These are phyloP conservation scores for Falcunculus frontatus DNA, from an alignment of 2,113 vertebrate genomes.

Conservation along the genomic window DNA sequence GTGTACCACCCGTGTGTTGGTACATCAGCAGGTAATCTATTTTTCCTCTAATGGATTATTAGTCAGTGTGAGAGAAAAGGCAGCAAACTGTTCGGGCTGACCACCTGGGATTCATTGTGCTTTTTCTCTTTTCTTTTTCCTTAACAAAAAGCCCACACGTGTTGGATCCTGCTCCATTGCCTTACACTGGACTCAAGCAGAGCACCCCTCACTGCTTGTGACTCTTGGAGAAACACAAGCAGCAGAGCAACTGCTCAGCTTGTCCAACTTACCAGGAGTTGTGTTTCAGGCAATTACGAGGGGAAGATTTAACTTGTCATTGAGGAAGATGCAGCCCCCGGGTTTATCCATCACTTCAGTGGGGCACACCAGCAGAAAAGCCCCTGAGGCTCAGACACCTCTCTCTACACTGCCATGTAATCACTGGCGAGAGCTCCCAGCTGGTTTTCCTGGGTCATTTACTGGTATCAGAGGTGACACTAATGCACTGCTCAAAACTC, in stretches of 20 bases:
- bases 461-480: not conserved
- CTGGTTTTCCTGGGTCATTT: not conserved
- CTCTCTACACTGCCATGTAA: not conserved
- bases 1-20: not conserved
- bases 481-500: not conserved
- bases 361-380: not conserved
- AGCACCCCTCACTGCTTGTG: not conserved
- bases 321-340: fast-evolving
- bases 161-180: not conserved
- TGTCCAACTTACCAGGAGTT: not conserved
- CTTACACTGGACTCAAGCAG: not conserved
- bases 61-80: not conserved
- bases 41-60: not conserved
- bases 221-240: not conserved
- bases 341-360: not conserved
- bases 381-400: not conserved
- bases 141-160: too few species aligned
- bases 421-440: not conserved
- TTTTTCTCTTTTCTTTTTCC: not conserved
- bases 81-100: not conserved
- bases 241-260: not conserved
- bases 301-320: not conserved
- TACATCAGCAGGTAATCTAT: not conserved
- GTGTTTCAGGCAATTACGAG: not conserved
- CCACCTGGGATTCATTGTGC: not conserved